Percentiles rank a stretch among this genome's conserved stretches.
Conservation (phyloP, 2,113 vertebrate species). For the Phalacrocorax carbo region DNA sequence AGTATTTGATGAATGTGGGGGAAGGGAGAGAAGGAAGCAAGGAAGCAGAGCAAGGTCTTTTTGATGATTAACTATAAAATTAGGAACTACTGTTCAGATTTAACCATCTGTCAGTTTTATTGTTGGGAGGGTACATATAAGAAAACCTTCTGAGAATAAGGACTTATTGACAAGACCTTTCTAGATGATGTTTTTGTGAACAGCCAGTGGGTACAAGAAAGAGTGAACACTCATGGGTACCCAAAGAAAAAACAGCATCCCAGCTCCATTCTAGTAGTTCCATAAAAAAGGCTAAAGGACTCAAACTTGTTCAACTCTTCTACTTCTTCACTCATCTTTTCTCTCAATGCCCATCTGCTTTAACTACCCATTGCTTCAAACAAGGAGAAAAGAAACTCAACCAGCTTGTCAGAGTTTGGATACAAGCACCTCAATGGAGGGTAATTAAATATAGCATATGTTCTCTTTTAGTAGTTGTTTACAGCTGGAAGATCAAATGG, state of each 20-base stretch:
- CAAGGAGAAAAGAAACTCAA: not conserved
- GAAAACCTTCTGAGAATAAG: not conserved
- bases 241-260: not conserved
- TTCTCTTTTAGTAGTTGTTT: slow-evolving; percentile 31
- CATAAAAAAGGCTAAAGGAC: not conserved
- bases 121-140: not conserved
- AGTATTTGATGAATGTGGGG: not conserved
- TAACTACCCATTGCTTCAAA: not conserved
- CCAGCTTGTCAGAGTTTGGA: not conserved
- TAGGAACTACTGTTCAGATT: not conserved
- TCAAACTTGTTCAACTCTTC: not conserved
- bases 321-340: not conserved
- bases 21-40: not conserved
- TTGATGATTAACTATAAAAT: not conserved
- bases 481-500: slow-evolving; percentile 52
- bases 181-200: not conserved
- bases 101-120: not conserved
- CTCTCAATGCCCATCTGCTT: not conserved
- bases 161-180: not conserved
- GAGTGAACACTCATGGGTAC: rapidly evolving
- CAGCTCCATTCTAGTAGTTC: not conserved
- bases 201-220: not conserved
- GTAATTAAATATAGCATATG: slow-evolving; percentile 34
- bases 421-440: not conserved
- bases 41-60: not conserved